Evolutionary conservation across 2,113 vertebrate species (phyloP).

Genomic region (Archocentrus centrarchus): DNA sequence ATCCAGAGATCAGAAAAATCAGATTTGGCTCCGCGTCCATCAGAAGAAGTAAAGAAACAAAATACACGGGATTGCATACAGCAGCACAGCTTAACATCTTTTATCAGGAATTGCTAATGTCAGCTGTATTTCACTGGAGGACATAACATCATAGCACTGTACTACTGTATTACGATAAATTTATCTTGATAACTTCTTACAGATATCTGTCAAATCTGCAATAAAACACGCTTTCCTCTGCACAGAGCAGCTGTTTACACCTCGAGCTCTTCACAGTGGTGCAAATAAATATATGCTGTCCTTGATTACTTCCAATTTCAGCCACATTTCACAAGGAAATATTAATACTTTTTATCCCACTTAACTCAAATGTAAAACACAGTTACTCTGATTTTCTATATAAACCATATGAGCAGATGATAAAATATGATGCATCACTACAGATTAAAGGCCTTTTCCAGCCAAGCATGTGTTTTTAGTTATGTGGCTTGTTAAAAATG

Average conservation of each 20-base stretch:
- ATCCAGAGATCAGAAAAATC: too few species aligned
- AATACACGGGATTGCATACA: background rate
- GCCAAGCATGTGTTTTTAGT: constrained; percentile 4
- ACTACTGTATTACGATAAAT: background rate
- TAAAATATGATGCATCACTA: background rate
- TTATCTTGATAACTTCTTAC: background rate
- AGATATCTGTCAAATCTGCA: background rate
- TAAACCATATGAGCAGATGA: background rate
- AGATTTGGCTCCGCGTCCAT: background rate
- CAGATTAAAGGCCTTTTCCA: background rate
- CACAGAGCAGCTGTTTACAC: background rate
- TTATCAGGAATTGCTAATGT: background rate
- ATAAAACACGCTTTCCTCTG: background rate
- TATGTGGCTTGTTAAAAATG: constrained; percentile 10
- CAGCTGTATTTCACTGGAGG: background rate
- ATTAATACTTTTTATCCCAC: background rate
- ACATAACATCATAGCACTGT: background rate
- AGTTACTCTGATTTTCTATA: background rate
- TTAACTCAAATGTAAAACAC: constrained; percentile 1
- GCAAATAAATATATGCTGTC: background rate
- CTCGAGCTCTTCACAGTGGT: background rate
- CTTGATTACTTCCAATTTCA: background rate
- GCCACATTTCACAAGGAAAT: constrained; percentile 3
- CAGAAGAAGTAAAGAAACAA: background rate
- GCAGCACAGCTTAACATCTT: background rate